Percentiles rank a stretch among this genome's conserved stretches.
Evolutionary conservation across 1,140 invertebrate species (phyloP).

Genomic region (Potamilus streckersoni): DNA sequence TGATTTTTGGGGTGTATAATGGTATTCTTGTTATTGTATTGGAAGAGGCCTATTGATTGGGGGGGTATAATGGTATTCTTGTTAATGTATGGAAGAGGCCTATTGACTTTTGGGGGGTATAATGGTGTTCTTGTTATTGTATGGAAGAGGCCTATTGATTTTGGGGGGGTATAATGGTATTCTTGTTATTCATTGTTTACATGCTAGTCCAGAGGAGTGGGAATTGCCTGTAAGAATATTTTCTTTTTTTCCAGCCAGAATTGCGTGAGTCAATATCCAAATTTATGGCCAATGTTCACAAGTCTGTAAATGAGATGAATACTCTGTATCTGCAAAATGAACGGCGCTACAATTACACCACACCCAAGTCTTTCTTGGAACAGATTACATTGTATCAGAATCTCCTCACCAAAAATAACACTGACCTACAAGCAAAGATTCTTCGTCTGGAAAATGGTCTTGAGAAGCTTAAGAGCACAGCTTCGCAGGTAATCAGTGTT

Average conservation of each 20-base stretch:
- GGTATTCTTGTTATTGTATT: too few relatives aligned
- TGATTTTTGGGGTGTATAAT: too few relatives aligned
- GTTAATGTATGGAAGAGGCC: too few relatives aligned
- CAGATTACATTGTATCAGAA: constrained; percentile 94
- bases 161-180: too few relatives aligned
- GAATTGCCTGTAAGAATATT: too few relatives aligned
- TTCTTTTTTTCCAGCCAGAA: constrained; percentile 47
- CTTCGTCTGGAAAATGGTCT: constrained; percentile 91
- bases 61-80: too few relatives aligned
- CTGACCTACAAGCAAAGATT: constrained; percentile 86
- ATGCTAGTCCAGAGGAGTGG: too few relatives aligned
- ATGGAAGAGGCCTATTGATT: too few relatives aligned
- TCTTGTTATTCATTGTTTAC: too few relatives aligned
- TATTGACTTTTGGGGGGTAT: too few relatives aligned
- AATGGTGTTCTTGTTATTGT: too few relatives aligned
- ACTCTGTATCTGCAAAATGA: constrained; percentile 88
- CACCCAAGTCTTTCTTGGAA: constrained; percentile 96
- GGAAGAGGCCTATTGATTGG: too few relatives aligned
- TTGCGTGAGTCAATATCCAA: constrained; percentile 74
- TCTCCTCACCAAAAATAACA: constrained; percentile 84
- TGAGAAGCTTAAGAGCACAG: constrained; percentile 83
- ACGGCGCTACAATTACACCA: constrained; percentile 95
- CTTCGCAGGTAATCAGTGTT: constrained; percentile 78
- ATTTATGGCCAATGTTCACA: constrained; percentile 96
- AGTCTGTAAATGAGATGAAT: constrained; percentile 91